Evolutionary conservation across 2,888 invertebrate genomes (phyloP).

Genomic region (Peribatodes rhomboidaria): DNA sequence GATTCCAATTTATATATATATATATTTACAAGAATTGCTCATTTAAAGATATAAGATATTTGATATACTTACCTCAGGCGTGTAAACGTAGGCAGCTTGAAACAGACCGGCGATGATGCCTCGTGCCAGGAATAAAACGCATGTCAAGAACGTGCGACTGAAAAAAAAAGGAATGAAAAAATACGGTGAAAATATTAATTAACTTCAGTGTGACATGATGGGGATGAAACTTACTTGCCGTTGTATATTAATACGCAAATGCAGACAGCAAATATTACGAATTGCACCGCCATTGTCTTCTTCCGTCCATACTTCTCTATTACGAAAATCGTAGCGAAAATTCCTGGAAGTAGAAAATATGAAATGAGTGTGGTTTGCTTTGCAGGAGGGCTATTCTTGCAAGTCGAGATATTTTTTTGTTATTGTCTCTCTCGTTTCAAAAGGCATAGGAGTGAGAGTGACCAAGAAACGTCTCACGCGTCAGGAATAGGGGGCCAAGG

Average conservation of each 20-base stretch:
- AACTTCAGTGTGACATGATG: too few species aligned
- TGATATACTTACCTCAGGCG: slow-evolving; percentile 92
- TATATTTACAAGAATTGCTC: too few species aligned
- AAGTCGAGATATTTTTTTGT: too few species aligned
- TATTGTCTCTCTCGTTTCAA: too few species aligned
- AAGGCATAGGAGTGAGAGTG: too few species aligned
- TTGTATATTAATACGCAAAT: slow-evolving; percentile 91
- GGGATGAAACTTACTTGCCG: slow-evolving; percentile 87
- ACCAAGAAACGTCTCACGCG: too few species aligned
- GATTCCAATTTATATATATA: too few species aligned
- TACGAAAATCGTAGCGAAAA: slow-evolving; percentile 95
- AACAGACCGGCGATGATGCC: slow-evolving; percentile 97
- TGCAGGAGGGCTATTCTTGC: too few species aligned
- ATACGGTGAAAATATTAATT: too few species aligned
- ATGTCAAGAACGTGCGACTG: slow-evolving; percentile 92
- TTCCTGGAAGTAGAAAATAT: slow-evolving; percentile 84
- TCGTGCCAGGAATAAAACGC: slow-evolving; percentile 94
- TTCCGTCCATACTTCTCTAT: slow-evolving; percentile 96
- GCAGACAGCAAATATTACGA: slow-evolving; percentile 93
- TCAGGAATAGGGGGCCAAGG: too few species aligned
- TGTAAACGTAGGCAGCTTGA: slow-evolving; percentile 98
- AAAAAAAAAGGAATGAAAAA: slow-evolving; percentile 45
- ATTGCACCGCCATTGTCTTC: slow-evolving; percentile 97
- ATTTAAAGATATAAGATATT: too few species aligned
- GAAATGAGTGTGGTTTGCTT: neutral